Conservation (phyloP, 1,140 invertebrate genomes). For the Drosophila hydei region DNA sequence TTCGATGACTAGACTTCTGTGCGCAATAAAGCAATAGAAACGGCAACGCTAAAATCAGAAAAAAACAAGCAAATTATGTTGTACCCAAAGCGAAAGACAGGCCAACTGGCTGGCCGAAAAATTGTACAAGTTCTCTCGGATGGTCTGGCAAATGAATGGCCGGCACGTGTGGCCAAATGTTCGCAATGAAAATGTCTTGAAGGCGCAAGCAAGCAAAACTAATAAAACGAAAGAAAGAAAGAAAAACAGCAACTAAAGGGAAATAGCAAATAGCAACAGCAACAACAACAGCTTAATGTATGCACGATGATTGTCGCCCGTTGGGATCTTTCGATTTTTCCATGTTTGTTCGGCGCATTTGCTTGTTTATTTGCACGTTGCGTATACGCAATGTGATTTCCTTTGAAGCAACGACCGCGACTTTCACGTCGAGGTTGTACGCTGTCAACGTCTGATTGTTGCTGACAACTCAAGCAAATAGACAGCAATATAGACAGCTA, state of each 20-base stretch:
- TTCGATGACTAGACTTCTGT: constrained; percentile 8
- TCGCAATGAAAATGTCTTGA: constrained; percentile 56
- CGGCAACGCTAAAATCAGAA: constrained; percentile 31
- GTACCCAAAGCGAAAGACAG: constrained; percentile 45
- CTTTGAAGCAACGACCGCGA: constrained; percentile 63
- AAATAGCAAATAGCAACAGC: constrained; percentile 19
- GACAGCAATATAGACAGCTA: constrained; percentile 34
- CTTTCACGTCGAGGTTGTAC: constrained; percentile 52
- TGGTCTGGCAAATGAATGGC: constrained; percentile 63
- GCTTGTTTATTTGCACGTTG: constrained; percentile 70
- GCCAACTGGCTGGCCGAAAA: constrained; percentile 19
- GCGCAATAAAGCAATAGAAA: constrained; percentile 32
- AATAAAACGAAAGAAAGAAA: constrained; percentile 64
- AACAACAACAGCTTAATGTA: constrained; percentile 22
- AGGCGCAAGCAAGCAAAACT: constrained; percentile 51
- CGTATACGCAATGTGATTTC: constrained; percentile 77
- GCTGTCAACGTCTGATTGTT: constrained; percentile 40
- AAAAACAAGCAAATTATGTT: constrained; percentile 65
- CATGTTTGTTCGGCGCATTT: constrained; percentile 66
- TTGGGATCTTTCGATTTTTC: constrained; percentile 68
- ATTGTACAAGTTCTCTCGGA: constrained; percentile 34
- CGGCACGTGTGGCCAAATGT: constrained; percentile 78
- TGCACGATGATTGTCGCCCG: constrained; percentile 62
- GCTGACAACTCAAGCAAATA: constrained; percentile 61
- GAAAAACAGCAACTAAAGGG: constrained; percentile 17